phyloP scores from a whole-genome alignment of 2,113 vertebrate species.

The Ptilonorhynchus violaceus region DNA sequence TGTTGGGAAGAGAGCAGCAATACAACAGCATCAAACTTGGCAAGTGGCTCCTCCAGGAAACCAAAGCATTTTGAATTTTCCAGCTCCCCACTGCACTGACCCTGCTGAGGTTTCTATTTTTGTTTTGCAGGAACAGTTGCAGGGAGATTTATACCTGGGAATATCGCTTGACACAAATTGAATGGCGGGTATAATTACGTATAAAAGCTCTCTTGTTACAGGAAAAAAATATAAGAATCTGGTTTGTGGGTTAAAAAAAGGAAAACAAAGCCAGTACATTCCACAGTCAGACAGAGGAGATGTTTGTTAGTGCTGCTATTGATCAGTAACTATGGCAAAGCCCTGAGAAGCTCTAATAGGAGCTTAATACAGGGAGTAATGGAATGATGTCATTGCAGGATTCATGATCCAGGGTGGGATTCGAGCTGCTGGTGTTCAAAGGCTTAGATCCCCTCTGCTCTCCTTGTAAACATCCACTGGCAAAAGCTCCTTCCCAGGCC shows the following conservation, averaged over 20 bases:
- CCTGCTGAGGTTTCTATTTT: neutral
- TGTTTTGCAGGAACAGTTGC: neutral
- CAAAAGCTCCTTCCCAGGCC: neutral
- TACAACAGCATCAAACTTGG: neutral
- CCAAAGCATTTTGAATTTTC: neutral
- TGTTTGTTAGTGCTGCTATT: neutral
- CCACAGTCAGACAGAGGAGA: neutral
- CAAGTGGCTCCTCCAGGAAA: neutral
- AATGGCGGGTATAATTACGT: constrained; percentile 7
- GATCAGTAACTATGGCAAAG: constrained; percentile 7
- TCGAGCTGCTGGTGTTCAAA: neutral
- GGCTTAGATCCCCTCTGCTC: neutral
- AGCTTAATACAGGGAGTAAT: neutral
- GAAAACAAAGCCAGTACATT: neutral
- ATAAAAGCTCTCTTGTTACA: neutral
- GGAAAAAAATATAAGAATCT: neutral
- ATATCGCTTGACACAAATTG: neutral
- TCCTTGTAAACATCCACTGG: neutral
- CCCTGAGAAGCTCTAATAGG: neutral
- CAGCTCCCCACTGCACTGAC: neutral
- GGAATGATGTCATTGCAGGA: neutral
- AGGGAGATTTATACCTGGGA: constrained; percentile 4
- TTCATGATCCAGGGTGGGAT: neutral
- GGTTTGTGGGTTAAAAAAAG: neutral
- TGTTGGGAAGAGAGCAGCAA: neutral